A percentile compares a stretch with the other conserved stretches of the same genome.
phyloP scores from a whole-genome alignment of 2,113 vertebrate species.

The Mus spicilegus region DNA sequence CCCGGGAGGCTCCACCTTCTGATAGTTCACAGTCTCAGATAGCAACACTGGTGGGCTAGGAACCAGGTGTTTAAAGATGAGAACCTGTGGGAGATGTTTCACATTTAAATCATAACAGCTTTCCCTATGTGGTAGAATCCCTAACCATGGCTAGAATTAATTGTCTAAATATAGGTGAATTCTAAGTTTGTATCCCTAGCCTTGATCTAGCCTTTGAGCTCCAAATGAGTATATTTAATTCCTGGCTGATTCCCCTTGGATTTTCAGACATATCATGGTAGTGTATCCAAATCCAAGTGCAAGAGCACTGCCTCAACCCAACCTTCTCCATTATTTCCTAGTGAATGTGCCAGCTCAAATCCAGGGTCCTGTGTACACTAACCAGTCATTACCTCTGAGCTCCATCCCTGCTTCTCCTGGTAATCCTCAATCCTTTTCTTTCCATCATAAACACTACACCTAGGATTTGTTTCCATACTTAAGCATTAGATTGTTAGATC shows the following conservation, averaged over 20 bases:
- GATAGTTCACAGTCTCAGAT: not conserved
- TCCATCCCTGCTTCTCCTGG: not conserved
- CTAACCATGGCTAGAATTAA: not conserved
- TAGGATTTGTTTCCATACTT: slow-evolving; percentile 39
- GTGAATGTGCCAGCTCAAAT: not conserved
- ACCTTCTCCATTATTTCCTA: not conserved
- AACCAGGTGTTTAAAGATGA: not conserved
- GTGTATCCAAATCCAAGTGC: not conserved
- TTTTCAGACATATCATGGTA: not conserved
- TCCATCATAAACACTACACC: not conserved
- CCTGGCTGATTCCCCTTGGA: not conserved
- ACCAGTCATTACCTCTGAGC: not conserved
- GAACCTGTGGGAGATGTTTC: not conserved
- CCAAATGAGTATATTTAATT: not conserved
- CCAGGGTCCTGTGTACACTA: not conserved
- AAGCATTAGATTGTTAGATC: slow-evolving; percentile 25
- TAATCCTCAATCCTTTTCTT: not conserved
- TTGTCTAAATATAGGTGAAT: not conserved
- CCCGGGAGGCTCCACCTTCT: not conserved
- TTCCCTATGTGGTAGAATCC: not conserved
- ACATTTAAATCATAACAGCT: not conserved
- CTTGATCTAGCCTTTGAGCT: not conserved
- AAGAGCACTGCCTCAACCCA: not conserved
- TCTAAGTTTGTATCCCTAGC: not conserved
- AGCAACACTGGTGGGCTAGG: not conserved